phyloP scores from a whole-genome alignment of 2,113 vertebrate species.

The Ophiodon elongatus region DNA sequence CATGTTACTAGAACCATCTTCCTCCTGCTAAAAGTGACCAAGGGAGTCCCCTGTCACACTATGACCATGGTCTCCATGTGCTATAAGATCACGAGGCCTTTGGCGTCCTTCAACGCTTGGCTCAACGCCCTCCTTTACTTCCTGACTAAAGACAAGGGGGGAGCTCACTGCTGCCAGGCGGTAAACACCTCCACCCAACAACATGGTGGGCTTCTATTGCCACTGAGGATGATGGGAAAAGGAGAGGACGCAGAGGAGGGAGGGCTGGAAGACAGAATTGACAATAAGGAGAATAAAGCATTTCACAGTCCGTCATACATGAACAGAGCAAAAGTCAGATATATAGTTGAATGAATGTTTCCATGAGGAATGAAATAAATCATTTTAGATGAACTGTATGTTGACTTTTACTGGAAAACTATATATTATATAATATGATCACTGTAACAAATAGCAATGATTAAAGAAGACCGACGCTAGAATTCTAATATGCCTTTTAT shows the following conservation, averaged over 20 bases:
- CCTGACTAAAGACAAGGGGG: slow-evolving; percentile 86
- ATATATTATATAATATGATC: slow-evolving; percentile 5
- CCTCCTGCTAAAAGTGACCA: slow-evolving; percentile 83
- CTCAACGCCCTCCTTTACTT: slow-evolving; percentile 89
- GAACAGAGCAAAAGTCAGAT: slow-evolving; percentile 56
- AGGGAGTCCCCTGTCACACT: slow-evolving; percentile 82
- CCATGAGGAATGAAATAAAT: not conserved
- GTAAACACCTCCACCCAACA: slow-evolving; percentile 58
- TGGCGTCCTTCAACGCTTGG: slow-evolving; percentile 89
- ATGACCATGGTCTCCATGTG: slow-evolving; percentile 87
- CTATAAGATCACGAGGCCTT: slow-evolving; percentile 88
- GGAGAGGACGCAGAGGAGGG: slow-evolving; percentile 68
- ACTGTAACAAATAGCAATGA: slow-evolving; percentile 6
- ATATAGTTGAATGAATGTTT: slow-evolving; percentile 52
- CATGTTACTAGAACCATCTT: slow-evolving; percentile 88
- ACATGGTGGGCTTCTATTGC: slow-evolving; percentile 69
- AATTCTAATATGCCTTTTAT: not conserved
- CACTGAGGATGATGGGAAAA: slow-evolving; percentile 76
- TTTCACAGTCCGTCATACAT: slow-evolving; percentile 44
- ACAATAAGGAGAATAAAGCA: slow-evolving; percentile 62
- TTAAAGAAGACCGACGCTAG: slow-evolving; percentile 9
- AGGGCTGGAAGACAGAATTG: slow-evolving; percentile 45
- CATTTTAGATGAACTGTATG: slow-evolving; percentile 10
- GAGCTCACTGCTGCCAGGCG: slow-evolving; percentile 75
- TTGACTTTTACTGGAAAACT: slow-evolving; percentile 14